Conservation (phyloP, 2,797 vertebrate genomes). For the Paramormyrops hopkinsi region DNA sequence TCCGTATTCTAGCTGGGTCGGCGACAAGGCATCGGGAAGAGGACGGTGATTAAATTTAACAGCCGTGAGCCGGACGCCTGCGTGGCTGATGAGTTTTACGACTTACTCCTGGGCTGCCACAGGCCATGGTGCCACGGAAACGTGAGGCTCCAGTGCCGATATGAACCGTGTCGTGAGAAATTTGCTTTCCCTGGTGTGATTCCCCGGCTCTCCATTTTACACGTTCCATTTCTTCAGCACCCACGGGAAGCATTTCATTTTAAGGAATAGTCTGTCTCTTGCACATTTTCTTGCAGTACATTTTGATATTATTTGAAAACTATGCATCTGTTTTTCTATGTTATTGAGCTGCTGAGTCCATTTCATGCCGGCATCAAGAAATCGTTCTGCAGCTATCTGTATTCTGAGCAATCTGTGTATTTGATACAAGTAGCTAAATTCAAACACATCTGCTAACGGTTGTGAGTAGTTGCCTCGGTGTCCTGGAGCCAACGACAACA, state of each 20-base stretch:
- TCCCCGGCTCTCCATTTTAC: neutral
- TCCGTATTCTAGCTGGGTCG: neutral
- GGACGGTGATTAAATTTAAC: constrained; percentile 10
- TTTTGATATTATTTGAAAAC: neutral
- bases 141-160: neutral
- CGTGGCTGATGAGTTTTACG: neutral
- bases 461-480: neutral
- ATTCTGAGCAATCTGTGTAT: neutral
- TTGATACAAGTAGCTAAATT: neutral
- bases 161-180: neutral
- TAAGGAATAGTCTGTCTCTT: neutral
- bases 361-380: neutral
- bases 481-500: neutral
- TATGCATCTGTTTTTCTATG: neutral
- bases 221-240: neutral
- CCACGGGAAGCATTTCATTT: neutral
- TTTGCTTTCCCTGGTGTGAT: neutral
- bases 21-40: neutral
- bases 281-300: neutral
- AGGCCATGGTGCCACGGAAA: neutral
- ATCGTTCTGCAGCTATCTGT: neutral
- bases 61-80: neutral
- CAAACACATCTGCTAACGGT: too few species aligned
- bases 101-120: neutral
- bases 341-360: neutral